Conservation (phyloP, 1,140 invertebrate species). For the Belonocnema kinseyi region DNA sequence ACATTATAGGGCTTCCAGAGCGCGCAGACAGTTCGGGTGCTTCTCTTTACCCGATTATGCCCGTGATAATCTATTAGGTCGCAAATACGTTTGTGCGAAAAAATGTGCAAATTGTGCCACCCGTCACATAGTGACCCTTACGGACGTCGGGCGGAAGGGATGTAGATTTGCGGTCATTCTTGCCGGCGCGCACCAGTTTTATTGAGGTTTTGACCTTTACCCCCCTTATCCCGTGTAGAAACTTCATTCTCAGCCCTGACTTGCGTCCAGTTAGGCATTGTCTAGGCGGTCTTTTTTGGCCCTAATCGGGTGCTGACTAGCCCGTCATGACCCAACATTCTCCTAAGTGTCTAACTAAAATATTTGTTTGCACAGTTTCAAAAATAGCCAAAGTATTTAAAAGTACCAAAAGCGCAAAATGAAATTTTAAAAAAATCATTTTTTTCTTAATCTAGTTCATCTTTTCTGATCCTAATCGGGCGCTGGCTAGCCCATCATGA, state of each 20-base stretch:
- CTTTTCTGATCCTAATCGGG: too few species aligned
- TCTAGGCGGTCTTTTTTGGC: too few species aligned
- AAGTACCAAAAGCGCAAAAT: too few species aligned
- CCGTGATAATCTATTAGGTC: conserved; percentile 69
- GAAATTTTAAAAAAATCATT: too few species aligned
- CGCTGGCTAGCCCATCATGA: too few species aligned
- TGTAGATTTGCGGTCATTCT: conserved; percentile 3
- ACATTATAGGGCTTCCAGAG: conserved; percentile 69
- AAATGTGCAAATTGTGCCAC: conserved; percentile 33
- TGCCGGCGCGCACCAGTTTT: background rate
- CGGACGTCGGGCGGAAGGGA: background rate
- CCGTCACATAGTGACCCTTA: background rate
- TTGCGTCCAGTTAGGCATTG: too few species aligned
- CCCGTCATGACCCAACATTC: too few species aligned
- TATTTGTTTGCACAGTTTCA: too few species aligned
- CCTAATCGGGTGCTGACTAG: too few species aligned
- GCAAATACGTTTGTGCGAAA: conserved; percentile 63
- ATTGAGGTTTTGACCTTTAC: background rate
- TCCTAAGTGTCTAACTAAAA: too few species aligned
- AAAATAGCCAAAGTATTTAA: too few species aligned
- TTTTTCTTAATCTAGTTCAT: too few species aligned
- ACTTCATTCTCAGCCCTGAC: background rate
- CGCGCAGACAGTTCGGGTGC: conserved; percentile 70
- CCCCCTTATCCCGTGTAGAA: background rate
- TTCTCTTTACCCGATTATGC: conserved; percentile 76